Percentiles rank a stretch among this genome's conserved stretches.
Conservation (phyloP, 2,113 vertebrate genomes). For the Melanocharis versteri region DNA sequence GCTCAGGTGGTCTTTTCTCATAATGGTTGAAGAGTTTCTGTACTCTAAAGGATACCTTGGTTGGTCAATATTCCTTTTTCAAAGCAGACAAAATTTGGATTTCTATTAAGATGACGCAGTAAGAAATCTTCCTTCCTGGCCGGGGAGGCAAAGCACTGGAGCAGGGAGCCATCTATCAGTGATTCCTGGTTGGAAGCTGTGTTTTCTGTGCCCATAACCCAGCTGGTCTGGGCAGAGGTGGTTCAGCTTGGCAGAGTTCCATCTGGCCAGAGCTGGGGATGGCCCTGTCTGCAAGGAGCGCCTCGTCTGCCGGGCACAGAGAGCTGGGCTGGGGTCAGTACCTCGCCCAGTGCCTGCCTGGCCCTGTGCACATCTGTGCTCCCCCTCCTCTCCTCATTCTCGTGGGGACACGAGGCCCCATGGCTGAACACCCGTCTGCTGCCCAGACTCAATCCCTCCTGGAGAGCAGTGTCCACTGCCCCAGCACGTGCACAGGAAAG, state of each 20-base stretch:
- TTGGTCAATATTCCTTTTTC: background rate
- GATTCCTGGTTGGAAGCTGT: background rate
- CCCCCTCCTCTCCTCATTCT: background rate
- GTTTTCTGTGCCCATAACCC: background rate
- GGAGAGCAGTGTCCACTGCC: accelerated
- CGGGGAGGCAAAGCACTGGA: accelerated
- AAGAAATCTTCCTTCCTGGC: background rate
- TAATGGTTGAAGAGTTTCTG: background rate
- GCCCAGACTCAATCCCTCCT: accelerated
- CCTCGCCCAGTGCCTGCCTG: background rate
- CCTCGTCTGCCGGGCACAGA: background rate
- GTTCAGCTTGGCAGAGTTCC: background rate
- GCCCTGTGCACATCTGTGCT: accelerated
- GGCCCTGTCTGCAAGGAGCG: accelerated
- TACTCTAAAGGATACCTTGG: background rate
- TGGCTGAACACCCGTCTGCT: accelerated
- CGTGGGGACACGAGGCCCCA: background rate
- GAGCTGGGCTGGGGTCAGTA: accelerated
- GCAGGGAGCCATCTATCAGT: background rate
- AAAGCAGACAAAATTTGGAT: background rate
- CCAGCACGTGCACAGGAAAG: background rate
- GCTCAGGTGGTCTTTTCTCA: background rate
- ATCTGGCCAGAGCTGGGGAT: background rate
- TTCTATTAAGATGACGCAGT: background rate
- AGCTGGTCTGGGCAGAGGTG: background rate